Conservation (phyloP, 1,140 invertebrate genomes). For the Trissolcus basalis region DNA sequence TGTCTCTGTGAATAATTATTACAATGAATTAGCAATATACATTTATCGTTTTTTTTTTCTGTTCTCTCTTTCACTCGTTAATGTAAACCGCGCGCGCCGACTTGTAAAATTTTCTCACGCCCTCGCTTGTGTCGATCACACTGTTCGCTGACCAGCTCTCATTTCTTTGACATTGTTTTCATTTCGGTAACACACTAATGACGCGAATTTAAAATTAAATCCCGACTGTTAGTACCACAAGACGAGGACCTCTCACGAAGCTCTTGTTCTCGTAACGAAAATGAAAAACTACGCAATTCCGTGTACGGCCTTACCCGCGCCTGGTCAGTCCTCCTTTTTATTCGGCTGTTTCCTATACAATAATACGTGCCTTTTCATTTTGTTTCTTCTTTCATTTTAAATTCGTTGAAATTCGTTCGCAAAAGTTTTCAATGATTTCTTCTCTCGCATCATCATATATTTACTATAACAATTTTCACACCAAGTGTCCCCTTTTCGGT, state of each 20-base stretch:
- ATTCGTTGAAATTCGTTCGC: constrained; percentile 61
- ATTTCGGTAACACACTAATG: constrained; percentile 19
- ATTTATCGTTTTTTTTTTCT: constrained; percentile 37
- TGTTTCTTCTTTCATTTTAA: constrained; percentile 19
- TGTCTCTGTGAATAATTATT: constrained; percentile 60
- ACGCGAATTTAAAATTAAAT: constrained; percentile 31
- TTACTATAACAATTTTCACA: constrained; percentile 34
- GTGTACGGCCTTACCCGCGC: constrained; percentile 21
- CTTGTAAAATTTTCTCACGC: neutral
- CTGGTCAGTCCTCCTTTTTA: constrained; percentile 12
- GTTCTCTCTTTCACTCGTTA: neutral
- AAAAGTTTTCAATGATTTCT: constrained; percentile 43
- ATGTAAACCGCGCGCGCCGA: neutral
- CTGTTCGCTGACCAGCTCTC: too few species aligned
- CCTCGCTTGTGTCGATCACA: neutral
- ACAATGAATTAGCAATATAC: constrained; percentile 61
- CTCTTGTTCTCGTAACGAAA: constrained; percentile 7
- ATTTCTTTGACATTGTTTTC: too few species aligned
- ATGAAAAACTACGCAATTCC: constrained; percentile 46
- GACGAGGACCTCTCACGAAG: constrained; percentile 2
- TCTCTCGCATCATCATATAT: constrained; percentile 12
- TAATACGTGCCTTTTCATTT: too few species aligned
- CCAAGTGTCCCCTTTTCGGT: neutral
- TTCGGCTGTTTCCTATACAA: constrained; percentile 10
- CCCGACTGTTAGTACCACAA: constrained; percentile 16